Conservation (phyloP, 2,888 invertebrate species). For the Catocala sponsa region DNA sequence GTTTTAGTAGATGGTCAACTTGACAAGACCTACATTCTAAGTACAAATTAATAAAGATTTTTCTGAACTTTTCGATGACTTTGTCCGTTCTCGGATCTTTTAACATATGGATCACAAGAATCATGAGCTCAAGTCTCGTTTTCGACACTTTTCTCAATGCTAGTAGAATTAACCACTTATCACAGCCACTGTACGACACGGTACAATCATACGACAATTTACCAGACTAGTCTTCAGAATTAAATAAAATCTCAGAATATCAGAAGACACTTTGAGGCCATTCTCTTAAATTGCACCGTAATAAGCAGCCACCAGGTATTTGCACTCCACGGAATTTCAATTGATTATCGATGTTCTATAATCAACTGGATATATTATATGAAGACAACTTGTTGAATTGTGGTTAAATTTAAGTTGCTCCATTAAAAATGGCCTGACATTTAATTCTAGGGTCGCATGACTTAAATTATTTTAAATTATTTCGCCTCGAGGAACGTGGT, state of each 20-base stretch:
- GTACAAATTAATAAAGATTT: slow-evolving; percentile 9
- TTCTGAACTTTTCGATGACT: neutral
- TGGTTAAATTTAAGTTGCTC: neutral
- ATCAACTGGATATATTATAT: no score
- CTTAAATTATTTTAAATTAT: slow-evolving; percentile 26
- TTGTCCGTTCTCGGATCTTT: slow-evolving; percentile 59
- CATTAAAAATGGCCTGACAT: neutral
- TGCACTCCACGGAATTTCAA: no score
- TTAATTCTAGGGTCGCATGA: slow-evolving; percentile 27
- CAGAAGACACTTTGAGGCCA: slow-evolving; percentile 24
- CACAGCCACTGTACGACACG: slow-evolving; percentile 80
- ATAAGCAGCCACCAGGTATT: no score
- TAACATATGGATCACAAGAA: slow-evolving; percentile 73
- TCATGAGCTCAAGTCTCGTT: slow-evolving; percentile 37
- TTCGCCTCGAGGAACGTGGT: slow-evolving; percentile 49
- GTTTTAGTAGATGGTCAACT: slow-evolving; percentile 3
- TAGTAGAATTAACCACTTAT: slow-evolving; percentile 58
- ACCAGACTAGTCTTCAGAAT: slow-evolving; percentile 32
- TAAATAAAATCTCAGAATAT: slow-evolving; percentile 29
- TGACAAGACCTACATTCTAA: slow-evolving; percentile 22
- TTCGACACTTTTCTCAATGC: slow-evolving; percentile 47
- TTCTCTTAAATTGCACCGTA: neutral
- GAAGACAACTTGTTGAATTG: neutral
- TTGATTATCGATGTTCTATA: no score
- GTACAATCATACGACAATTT: slow-evolving; percentile 55